Conservation (phyloP, 37 sponge, comb jelly and placozoan genomes). For the Sycon ciliatum region DNA sequence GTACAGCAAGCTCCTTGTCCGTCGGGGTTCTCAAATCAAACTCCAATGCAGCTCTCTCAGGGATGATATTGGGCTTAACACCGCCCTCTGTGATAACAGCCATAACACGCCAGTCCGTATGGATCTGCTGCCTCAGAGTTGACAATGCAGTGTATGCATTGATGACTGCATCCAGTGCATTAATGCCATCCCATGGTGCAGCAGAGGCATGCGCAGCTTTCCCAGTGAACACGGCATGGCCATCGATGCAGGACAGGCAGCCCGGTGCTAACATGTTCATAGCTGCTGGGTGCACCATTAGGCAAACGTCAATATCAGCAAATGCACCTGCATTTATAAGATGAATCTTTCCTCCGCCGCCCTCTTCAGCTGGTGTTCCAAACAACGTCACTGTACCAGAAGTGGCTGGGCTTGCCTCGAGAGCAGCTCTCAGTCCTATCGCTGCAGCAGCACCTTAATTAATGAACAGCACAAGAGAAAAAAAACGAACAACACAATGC, state of each 20-base stretch:
- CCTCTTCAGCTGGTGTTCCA: conserved; percentile 89
- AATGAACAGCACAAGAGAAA: no score
- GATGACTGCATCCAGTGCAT: conserved; percentile 82
- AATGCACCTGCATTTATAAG: conserved; percentile 60
- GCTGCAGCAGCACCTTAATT: conserved; percentile 67
- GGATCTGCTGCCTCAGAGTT: conserved; percentile 72
- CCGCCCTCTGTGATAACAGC: conserved; percentile 57
- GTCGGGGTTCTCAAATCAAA: conserved; percentile 52
- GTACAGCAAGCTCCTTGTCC: conserved; percentile 16
- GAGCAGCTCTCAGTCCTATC: conserved; percentile 67
- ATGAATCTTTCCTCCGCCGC: conserved; percentile 64
- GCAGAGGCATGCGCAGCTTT: conserved; percentile 77
- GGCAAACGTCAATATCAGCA: conserved; percentile 59
- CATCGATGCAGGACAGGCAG: not conserved
- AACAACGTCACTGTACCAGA: conserved; percentile 49
- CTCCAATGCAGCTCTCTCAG: conserved; percentile 38
- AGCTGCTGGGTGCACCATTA: conserved; percentile 75
- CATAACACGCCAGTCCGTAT: conserved; percentile 61
- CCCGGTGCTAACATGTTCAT: not conserved
- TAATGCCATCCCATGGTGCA: conserved; percentile 71
- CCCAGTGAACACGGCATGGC: conserved; percentile 36
- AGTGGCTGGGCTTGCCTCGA: conserved; percentile 24
- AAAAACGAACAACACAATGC: no score
- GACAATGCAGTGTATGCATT: conserved; percentile 67
- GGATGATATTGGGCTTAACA: conserved; percentile 56